Conservation (phyloP, 2,797 vertebrate genomes). For the Ctenopoma multispine region DNA sequence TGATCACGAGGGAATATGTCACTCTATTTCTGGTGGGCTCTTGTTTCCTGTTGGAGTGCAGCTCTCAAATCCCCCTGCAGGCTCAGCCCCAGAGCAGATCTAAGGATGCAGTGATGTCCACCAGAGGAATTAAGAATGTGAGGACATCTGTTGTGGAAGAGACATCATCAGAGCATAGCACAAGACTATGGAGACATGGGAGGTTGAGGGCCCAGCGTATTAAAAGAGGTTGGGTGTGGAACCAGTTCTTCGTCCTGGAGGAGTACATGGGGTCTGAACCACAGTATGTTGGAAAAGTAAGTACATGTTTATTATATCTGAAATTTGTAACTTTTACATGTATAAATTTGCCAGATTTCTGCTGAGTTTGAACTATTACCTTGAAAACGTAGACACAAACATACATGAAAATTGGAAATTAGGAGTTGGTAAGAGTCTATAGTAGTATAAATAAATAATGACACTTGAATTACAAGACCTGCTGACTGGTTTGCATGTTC, state of each 20-base stretch:
- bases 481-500: too few relatives aligned
- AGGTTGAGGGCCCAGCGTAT: conserved; percentile 83
- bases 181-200: conserved; percentile 56
- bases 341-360: neutral
- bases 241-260: conserved; percentile 96
- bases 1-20: conserved; percentile 92
- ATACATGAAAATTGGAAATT: too few relatives aligned
- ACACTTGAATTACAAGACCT: too few relatives aligned
- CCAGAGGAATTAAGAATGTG: neutral
- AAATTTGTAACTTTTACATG: neutral
- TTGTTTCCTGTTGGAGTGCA: conserved; percentile 92
- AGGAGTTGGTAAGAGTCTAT: too few relatives aligned
- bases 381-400: too few relatives aligned
- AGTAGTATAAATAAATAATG: too few relatives aligned
- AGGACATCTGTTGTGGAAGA: neutral
- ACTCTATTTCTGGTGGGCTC: conserved; percentile 90
- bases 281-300: conserved; percentile 96
- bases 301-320: neutral
- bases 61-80: conserved; percentile 86
- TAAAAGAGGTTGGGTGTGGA: conserved; percentile 97
- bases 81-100: conserved; percentile 80
- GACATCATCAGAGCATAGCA: conserved; percentile 49
- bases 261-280: conserved; percentile 96
- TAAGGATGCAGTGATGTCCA: conserved; percentile 76
- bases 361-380: too few relatives aligned